phyloP scores from a whole-genome alignment of 2,888 invertebrate genomes.

The Sphinx pinastri region DNA sequence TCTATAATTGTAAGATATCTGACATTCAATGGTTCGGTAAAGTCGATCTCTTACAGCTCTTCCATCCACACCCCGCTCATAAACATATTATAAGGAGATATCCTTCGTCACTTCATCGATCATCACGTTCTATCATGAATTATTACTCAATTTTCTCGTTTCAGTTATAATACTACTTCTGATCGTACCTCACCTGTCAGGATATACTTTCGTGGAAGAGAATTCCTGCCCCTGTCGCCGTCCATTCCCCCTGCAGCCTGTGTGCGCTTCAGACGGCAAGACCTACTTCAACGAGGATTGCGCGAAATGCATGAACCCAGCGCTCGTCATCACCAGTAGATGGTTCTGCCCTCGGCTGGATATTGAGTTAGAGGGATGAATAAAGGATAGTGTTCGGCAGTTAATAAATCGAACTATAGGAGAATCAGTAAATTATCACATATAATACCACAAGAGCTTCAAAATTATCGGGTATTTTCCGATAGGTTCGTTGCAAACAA shows the following conservation, averaged over 20 bases:
- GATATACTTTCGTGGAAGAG: slow-evolving; percentile 33
- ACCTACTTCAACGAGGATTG: slow-evolving; percentile 50
- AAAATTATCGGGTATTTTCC: no score
- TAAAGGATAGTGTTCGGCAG: not conserved
- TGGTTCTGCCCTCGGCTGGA: slow-evolving; percentile 40
- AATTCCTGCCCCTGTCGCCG: slow-evolving; percentile 38
- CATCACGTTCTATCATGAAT: no score
- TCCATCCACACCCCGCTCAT: no score
- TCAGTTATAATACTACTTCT: slow-evolving; percentile 30
- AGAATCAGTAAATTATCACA: no score
- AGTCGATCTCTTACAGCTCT: no score
- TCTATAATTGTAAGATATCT: no score
- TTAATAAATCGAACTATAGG: no score
- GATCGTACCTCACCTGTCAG: slow-evolving; percentile 17
- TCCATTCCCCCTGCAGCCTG: slow-evolving; percentile 29
- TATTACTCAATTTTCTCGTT: slow-evolving; percentile 23
- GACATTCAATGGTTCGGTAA: no score
- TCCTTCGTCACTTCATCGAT: no score
- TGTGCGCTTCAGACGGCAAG: slow-evolving; percentile 46
- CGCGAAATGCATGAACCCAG: slow-evolving; percentile 44
- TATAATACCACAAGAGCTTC: no score
- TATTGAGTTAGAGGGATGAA: slow-evolving; percentile 38
- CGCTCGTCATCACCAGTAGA: slow-evolving; percentile 33
- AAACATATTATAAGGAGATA: no score
- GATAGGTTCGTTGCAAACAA: no score